Evolutionary conservation across 2,888 invertebrate species (phyloP).

Genomic region (Adineta ricciae): DNA sequence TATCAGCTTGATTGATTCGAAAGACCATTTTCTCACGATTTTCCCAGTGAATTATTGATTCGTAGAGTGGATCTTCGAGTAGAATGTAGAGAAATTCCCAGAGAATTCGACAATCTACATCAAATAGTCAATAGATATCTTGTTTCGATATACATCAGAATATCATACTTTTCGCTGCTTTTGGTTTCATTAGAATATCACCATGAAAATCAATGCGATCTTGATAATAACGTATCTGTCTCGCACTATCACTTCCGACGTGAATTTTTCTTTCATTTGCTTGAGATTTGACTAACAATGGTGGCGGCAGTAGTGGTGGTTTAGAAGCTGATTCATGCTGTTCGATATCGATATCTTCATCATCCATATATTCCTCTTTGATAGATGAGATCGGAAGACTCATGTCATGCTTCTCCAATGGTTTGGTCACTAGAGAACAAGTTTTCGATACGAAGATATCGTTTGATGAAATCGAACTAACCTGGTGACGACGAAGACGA

Average conservation of each 20-base stretch:
- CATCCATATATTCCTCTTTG: neutral
- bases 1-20: slow-evolving; percentile 34
- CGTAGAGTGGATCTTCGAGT: slow-evolving; percentile 25
- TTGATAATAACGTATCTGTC: slow-evolving; percentile 29
- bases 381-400: neutral
- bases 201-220: slow-evolving; percentile 34
- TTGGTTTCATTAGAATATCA: slow-evolving; percentile 30
- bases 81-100: slow-evolving; percentile 33
- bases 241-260: neutral
- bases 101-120: slow-evolving; percentile 29
- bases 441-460: too few relatives aligned
- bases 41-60: slow-evolving; percentile 32
- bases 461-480: neutral
- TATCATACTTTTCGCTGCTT: slow-evolving; percentile 23
- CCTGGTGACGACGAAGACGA: neutral
- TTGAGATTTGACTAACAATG: neutral
- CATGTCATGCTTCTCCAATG: neutral
- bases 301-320: neutral
- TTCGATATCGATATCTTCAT: neutral
- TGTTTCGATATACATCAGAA: too few relatives aligned
- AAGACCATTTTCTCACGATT: slow-evolving; percentile 31
- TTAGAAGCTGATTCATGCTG: neutral
- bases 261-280: neutral
- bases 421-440: neutral
- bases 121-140: too few relatives aligned